Evolutionary conservation across 2,888 invertebrate genomes (phyloP).

Genomic region (Germaria angustata): DNA sequence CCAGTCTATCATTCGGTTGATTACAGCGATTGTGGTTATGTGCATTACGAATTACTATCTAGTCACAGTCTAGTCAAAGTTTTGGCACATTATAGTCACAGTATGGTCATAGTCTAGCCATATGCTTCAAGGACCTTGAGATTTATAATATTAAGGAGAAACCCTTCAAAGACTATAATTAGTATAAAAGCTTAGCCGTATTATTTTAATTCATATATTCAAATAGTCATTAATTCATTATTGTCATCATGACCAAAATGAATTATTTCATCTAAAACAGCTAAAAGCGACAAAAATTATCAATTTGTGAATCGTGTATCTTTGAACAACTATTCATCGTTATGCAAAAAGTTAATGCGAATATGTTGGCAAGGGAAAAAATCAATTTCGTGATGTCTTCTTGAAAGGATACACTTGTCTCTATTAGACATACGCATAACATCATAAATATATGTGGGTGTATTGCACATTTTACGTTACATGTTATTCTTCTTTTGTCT

Average conservation of each 20-base stretch:
- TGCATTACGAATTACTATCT: too few species aligned
- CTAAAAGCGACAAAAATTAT: neutral
- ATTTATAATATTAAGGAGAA: too few species aligned
- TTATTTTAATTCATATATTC: neutral
- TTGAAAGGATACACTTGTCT: constrained; percentile 44
- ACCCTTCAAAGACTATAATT: too few species aligned
- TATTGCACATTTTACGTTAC: neutral
- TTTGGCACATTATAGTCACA: too few species aligned
- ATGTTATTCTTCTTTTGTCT: constrained; percentile 20
- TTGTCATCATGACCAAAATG: neutral
- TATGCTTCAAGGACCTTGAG: too few species aligned
- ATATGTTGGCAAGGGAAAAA: neutral
- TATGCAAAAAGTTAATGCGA: neutral
- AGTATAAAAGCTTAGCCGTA: too few species aligned
- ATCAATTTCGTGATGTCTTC: constrained; percentile 5
- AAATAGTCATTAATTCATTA: neutral
- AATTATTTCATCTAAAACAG: constrained; percentile 24
- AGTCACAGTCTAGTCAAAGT: too few species aligned
- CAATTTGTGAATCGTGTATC: neutral
- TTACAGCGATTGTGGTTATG: too few species aligned
- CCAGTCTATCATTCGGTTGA: too few species aligned
- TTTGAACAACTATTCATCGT: neutral
- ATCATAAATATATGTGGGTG: neutral
- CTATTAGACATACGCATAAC: constrained; percentile 44
- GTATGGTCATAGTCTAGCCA: too few species aligned